These are phyloP conservation scores for Palythoa grandiflora DNA, from an alignment of 92 coral and sea anemone genomes.

Conservation along the genomic window DNA sequence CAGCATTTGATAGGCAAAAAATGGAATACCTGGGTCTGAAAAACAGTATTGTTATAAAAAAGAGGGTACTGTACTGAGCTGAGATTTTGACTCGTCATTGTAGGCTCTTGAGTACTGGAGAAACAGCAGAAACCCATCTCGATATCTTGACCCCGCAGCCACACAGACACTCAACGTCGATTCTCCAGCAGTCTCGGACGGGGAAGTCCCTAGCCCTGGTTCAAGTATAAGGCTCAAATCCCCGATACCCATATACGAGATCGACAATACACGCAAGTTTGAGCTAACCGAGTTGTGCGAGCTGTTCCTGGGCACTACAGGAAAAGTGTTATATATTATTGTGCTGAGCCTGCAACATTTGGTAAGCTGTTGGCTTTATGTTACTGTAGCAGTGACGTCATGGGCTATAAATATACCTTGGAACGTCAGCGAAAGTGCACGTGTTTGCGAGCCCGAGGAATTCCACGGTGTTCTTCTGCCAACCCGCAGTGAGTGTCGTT, in stretches of 20 bases:
- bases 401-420: constrained; percentile 44
- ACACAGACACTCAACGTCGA: constrained; percentile 3
- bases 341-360: constrained; percentile 33
- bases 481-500: background rate
- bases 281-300: constrained; percentile 44
- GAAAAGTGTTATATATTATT: constrained; percentile 27
- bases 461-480: constrained; percentile 39
- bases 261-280: constrained; percentile 34
- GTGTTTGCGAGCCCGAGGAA: constrained; percentile 23
- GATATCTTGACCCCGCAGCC: constrained; percentile 18
- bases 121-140: constrained; percentile 1
- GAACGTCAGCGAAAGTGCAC: constrained; percentile 43
- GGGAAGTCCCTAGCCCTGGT: constrained; percentile 32
- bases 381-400: constrained; percentile 48
- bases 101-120: constrained; percentile 43
- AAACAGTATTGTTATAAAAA: too few relatives aligned
- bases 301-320: constrained; percentile 32
- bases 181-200: constrained; percentile 33
- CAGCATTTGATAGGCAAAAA: too few relatives aligned
- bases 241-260: constrained; percentile 43
- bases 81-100: background rate
- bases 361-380: constrained; percentile 42
- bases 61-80: background rate
- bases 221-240: constrained; percentile 38
- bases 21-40: too few relatives aligned